Conservation (phyloP, 1,140 invertebrate species). For the Liolophura sinensis region DNA sequence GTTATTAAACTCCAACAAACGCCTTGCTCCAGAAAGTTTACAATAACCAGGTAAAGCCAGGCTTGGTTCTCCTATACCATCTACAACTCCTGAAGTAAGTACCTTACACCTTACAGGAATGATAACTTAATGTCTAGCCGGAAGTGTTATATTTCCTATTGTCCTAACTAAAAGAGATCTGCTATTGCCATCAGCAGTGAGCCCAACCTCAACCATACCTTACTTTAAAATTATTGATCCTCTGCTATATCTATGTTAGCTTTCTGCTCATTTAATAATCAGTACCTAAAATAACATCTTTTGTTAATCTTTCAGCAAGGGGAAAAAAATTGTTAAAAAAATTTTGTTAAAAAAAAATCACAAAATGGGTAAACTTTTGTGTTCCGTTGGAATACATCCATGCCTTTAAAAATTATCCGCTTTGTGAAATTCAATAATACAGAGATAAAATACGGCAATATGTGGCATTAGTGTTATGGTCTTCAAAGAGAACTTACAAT, state of each 20-base stretch:
- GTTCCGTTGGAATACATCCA: too few relatives aligned
- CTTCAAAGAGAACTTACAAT: too few relatives aligned
- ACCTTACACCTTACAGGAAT: not conserved
- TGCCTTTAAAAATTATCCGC: too few relatives aligned
- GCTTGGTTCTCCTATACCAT: constrained; percentile 1
- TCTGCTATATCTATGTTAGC: constrained; percentile 1
- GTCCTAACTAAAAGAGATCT: not conserved
- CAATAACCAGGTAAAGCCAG: constrained; percentile 5
- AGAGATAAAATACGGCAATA: too few relatives aligned
- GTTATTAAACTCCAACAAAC: too few relatives aligned
- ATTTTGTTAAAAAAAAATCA: too few relatives aligned
- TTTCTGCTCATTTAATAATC: constrained; percentile 1
- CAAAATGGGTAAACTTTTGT: too few relatives aligned
- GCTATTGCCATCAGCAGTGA: constrained; percentile 4
- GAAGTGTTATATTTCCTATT: not conserved
- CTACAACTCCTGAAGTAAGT: constrained; percentile 5
- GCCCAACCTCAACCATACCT: too few relatives aligned
- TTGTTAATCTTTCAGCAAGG: not conserved
- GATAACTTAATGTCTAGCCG: not conserved
- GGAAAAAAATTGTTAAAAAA: not conserved
- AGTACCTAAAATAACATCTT: constrained; percentile 5
- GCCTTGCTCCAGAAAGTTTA: too few relatives aligned
- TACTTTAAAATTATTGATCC: constrained; percentile 2
- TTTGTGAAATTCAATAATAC: too few relatives aligned
- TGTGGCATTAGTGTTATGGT: too few relatives aligned